Evolutionary conservation across 2,888 invertebrate species (phyloP).

Genomic region (Athalia cordata): DNA sequence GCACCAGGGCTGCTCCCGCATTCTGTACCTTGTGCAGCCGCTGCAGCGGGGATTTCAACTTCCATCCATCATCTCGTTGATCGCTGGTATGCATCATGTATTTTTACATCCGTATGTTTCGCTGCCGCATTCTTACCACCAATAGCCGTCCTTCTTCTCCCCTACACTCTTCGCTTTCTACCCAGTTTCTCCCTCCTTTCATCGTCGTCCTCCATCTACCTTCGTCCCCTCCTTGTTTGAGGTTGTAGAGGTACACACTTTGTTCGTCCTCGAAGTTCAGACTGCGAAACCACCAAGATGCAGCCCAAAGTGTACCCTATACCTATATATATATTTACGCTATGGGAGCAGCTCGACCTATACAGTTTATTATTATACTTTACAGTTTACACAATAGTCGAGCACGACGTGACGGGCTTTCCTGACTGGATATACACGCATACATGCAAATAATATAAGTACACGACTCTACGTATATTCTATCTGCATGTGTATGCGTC

Average conservation of each 20-base stretch:
- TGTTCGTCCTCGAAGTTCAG: conserved; percentile 3
- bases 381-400: conserved; percentile 14
- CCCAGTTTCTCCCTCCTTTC: conserved; percentile 29
- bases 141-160: not conserved
- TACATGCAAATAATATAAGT: not conserved
- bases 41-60: conserved; percentile 16
- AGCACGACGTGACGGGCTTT: conserved; percentile 25
- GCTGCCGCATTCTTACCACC: conserved; percentile 39
- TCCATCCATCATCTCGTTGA: conserved; percentile 34
- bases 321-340: not conserved
- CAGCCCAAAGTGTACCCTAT: no score
- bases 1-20: no score
- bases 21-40: not conserved
- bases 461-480: no score
- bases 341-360: conserved; percentile 25
- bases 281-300: no score
- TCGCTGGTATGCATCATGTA: conserved; percentile 41
- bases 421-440: conserved; percentile 2
- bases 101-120: conserved; percentile 45
- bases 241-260: not conserved
- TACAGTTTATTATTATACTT: conserved; percentile 13
- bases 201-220: not conserved
- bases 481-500: no score
- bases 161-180: conserved; percentile 18
- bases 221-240: not conserved